These are phyloP conservation scores for Semaprochilodus insignis DNA, from an alignment of 2,797 vertebrate species.

Conservation along the genomic window DNA sequence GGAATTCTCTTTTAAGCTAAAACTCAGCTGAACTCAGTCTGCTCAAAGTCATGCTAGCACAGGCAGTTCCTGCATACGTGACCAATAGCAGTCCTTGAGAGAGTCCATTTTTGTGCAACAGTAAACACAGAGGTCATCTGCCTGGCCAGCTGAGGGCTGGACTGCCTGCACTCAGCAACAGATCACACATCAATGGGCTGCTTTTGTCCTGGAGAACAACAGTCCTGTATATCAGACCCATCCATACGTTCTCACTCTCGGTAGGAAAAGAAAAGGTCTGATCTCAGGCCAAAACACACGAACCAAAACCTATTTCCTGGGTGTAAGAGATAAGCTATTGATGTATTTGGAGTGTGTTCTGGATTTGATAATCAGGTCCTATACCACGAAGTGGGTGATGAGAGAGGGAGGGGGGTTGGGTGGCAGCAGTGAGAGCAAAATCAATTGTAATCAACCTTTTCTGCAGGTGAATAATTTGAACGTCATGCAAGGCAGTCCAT, in stretches of 20 bases:
- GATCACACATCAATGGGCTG: constrained; percentile 56
- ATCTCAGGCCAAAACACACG: constrained; percentile 45
- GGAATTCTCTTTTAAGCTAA: too few relatives aligned
- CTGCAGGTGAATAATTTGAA: constrained; percentile 47
- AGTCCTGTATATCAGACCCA: constrained; percentile 59
- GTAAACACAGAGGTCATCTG: constrained; percentile 56
- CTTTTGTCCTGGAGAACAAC: constrained; percentile 67
- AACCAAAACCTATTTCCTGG: constrained; percentile 32
- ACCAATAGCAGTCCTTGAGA: neutral
- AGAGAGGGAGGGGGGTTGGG: constrained; percentile 11
- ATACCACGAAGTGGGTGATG: constrained; percentile 12
- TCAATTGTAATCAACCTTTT: constrained; percentile 53
- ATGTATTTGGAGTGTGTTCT: constrained; percentile 37
- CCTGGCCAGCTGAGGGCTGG: constrained; percentile 60
- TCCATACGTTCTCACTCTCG: constrained; percentile 58
- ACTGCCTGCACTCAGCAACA: constrained; percentile 61
- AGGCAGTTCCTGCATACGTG: constrained; percentile 22
- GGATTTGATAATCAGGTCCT: constrained; percentile 25
- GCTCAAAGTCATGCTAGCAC: constrained; percentile 35
- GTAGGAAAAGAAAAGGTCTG: constrained; percentile 55
- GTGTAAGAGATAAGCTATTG: constrained; percentile 47
- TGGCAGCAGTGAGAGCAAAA: constrained; percentile 48
- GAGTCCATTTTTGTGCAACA: neutral
- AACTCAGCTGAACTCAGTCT: neutral
- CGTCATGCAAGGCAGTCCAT: constrained; percentile 33